Evolutionary conservation across 2,888 invertebrate species (phyloP).

Genomic region (Eupithecia abbreviata): DNA sequence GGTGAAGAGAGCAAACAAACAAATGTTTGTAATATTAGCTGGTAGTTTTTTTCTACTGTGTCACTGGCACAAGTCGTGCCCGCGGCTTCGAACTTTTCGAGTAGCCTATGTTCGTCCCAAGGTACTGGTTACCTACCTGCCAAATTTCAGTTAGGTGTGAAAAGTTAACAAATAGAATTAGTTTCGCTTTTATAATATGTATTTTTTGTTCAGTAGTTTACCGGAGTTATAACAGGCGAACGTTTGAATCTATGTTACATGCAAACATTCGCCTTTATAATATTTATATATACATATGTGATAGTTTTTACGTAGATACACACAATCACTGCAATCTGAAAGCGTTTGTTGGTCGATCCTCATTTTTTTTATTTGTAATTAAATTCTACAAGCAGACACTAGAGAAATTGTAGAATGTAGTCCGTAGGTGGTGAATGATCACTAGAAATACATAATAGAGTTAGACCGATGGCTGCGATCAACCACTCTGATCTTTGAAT

Average conservation of each 20-base stretch:
- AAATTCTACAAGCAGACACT: not conserved
- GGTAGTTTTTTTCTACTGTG: not conserved
- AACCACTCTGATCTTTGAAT: slow-evolving; percentile 23
- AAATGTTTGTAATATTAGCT: not conserved
- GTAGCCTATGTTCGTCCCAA: not conserved
- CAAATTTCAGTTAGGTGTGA: no score
- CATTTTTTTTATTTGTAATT: not conserved
- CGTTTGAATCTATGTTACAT: not conserved
- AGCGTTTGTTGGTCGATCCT: no score
- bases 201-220: not conserved
- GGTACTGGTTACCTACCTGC: no score
- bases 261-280: not conserved
- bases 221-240: not conserved
- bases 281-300: not conserved
- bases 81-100: not conserved
- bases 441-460: slow-evolving; percentile 30
- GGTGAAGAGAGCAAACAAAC: not conserved
- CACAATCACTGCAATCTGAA: not conserved
- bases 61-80: not conserved
- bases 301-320: not conserved
- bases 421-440: slow-evolving; percentile 32
- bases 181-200: no score
- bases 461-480: slow-evolving; percentile 27
- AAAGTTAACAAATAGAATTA: no score
- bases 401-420: slow-evolving; percentile 22